Base-by-base conservation (phyloP, 2,797 vertebrate genomes). In the Smutsia temminckii region DNA sequence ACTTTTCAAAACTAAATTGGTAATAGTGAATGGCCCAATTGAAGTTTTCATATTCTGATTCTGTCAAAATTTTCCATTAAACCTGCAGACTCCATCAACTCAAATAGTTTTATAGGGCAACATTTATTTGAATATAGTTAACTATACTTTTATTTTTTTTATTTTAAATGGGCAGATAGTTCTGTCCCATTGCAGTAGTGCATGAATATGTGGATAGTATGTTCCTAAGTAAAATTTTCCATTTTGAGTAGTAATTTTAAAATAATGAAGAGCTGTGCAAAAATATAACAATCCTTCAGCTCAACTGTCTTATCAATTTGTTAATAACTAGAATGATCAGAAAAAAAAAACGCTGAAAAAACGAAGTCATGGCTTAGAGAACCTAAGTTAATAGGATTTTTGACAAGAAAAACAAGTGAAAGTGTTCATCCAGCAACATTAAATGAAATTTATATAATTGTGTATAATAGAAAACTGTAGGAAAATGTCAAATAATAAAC, bases 171-270 rank as follows among this genome's bases (percentile, higher is more conserved):
- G 20, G 51, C 57, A 69, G 87, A 89, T 9, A 72, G 17, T 49
- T 85, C 32, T 90, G 21, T 89, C 92, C 85, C 75, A 53, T 80
- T 95, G 23, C 9, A 57, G 20, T 34, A 84, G 37, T 66, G 1
- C 8, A 84, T 71, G 14, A 71, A 85, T 55, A 75, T 74, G 68
- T 80, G 69, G 0, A 57, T 8, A 53, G 42, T n/a, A 66, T 49
- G 12, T 87, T 90, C 34, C 16, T 68, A 72, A 90, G 85, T 89
- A 89, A 94, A 88, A 86, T 42, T 87, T 88, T 80, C 32, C 3
- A 77, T 68, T 95, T 92, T 85, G 27, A 95, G 77, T 64, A 69
- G n/a, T 89, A 80, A 83, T 55, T 84, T 86, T 81, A 53, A 96
- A 91, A 79, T 88, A 78, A 85, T 7, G 14, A 80, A 68, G 61